phyloP scores from a whole-genome alignment of 2,888 invertebrate species.

The Oeneis ivallda region DNA sequence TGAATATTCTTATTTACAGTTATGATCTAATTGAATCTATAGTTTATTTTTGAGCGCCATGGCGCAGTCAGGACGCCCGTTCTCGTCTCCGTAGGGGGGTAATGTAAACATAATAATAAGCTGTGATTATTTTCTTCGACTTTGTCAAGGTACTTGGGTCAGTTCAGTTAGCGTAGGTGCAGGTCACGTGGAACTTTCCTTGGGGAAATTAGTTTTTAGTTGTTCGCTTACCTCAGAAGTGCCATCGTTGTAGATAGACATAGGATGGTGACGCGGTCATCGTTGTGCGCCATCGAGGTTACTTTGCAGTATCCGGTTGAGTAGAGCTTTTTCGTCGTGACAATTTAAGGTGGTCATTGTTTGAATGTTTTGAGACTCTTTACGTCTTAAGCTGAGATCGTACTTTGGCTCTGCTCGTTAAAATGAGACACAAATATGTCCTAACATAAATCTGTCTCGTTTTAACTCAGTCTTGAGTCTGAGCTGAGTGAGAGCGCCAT shows the following conservation, averaged over 20 bases:
- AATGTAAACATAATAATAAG: constrained; percentile 47
- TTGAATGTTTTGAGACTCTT: background rate
- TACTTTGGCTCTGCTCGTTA: no score
- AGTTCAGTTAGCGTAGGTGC: constrained; percentile 32
- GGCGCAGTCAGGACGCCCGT: constrained; percentile 23
- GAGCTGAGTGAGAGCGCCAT: no score
- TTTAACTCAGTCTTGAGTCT: no score
- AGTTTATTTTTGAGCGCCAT: constrained; percentile 53
- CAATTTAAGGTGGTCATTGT: background rate
- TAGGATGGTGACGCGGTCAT: constrained; percentile 44
- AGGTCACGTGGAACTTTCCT: constrained; percentile 16
- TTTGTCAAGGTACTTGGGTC: constrained; percentile 62
- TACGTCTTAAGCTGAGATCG: no score
- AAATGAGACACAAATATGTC: no score
- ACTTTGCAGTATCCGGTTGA: constrained; percentile 10
- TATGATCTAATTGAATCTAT: constrained; percentile 53
- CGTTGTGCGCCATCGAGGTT: constrained; percentile 45
- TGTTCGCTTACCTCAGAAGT: constrained; percentile 74
- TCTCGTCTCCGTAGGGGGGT: constrained; percentile 44
- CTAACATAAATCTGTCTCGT: no score
- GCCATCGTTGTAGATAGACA: constrained; percentile 66
- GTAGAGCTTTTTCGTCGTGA: constrained; percentile 1
- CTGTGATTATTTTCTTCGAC: constrained; percentile 68
- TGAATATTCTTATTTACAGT: constrained; percentile 78
- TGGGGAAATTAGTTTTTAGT: constrained; percentile 53